phyloP scores from a whole-genome alignment of 2,888 invertebrate genomes.

The Hypena proboscidalis region DNA sequence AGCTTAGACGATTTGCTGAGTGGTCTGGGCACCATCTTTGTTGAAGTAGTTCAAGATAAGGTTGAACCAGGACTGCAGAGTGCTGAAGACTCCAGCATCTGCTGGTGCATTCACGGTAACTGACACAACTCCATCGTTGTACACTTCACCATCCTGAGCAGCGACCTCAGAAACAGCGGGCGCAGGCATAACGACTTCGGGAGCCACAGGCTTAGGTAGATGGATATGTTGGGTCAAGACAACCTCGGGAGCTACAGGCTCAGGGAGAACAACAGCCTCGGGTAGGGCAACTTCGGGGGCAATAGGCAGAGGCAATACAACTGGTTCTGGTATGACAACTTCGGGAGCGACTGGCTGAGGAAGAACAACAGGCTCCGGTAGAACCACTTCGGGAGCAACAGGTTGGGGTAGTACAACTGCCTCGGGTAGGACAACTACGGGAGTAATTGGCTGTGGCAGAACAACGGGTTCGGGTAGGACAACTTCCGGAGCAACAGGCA shows the following conservation, averaged over 20 bases:
- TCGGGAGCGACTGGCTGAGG: slow-evolving; percentile 25
- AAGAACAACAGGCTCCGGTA: slow-evolving; percentile 28
- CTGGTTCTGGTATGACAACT: slow-evolving; percentile 24
- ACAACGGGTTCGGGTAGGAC: slow-evolving; percentile 24
- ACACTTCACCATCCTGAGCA: slow-evolving; percentile 53
- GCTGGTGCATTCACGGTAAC: slow-evolving; percentile 58
- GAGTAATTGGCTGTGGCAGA: slow-evolving; percentile 16
- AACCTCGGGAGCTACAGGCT: slow-evolving; percentile 16
- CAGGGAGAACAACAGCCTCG: slow-evolving; percentile 20
- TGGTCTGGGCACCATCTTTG: slow-evolving; percentile 48
- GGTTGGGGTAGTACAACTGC: slow-evolving; percentile 30
- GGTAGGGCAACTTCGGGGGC: slow-evolving; percentile 31
- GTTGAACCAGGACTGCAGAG: slow-evolving; percentile 68
- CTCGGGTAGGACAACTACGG: slow-evolving; percentile 24
- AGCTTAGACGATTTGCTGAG: slow-evolving; percentile 61
- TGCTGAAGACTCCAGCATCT: slow-evolving; percentile 55
- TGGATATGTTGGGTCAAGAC: too few relatives aligned
- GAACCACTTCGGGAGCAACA: slow-evolving; percentile 18
- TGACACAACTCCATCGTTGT: slow-evolving; percentile 65
- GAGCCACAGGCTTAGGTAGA: slow-evolving; percentile 17
- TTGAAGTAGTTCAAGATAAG: slow-evolving; percentile 67
- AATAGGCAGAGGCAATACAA: slow-evolving; percentile 29
- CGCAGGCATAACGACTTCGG: slow-evolving; percentile 28
- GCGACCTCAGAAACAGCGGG: slow-evolving; percentile 25
- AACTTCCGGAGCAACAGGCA: slow-evolving; percentile 16